These are phyloP conservation scores for Rynchops niger DNA, from an alignment of 2,113 vertebrate species.

Conservation along the genomic window DNA sequence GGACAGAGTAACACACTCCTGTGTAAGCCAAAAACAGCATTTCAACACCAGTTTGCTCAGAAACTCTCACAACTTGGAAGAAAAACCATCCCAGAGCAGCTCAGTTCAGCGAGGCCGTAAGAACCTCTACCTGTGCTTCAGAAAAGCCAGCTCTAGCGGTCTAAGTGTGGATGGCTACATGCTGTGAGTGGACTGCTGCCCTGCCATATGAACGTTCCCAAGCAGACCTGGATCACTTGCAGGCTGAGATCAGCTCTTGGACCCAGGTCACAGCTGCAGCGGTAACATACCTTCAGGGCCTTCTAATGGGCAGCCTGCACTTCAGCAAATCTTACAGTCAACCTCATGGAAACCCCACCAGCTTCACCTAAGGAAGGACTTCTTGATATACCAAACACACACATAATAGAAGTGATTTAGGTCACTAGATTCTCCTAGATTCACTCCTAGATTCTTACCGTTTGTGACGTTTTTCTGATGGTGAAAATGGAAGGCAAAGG, in stretches of 20 bases:
- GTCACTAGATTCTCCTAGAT: not conserved
- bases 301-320: not conserved
- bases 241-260: not conserved
- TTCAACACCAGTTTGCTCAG: not conserved
- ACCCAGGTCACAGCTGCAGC: not conserved
- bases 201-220: not conserved
- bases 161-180: not conserved
- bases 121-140: not conserved
- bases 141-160: not conserved
- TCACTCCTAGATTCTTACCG: not conserved
- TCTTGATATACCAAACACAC: not conserved
- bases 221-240: not conserved
- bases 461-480: not conserved
- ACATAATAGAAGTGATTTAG: not conserved
- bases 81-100: not conserved
- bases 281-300: not conserved
- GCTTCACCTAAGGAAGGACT: not conserved
- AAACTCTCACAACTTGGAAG: not conserved
- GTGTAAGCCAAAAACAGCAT: not conserved
- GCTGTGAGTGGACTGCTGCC: not conserved
- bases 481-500: not conserved
- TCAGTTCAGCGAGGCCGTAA: not conserved
- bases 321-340: rapidly evolving
- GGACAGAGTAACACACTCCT: not conserved
- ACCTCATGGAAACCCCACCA: not conserved